Evolutionary conservation across 2,797 vertebrate species (phyloP).

Genomic region (Takifugu rubripes): DNA sequence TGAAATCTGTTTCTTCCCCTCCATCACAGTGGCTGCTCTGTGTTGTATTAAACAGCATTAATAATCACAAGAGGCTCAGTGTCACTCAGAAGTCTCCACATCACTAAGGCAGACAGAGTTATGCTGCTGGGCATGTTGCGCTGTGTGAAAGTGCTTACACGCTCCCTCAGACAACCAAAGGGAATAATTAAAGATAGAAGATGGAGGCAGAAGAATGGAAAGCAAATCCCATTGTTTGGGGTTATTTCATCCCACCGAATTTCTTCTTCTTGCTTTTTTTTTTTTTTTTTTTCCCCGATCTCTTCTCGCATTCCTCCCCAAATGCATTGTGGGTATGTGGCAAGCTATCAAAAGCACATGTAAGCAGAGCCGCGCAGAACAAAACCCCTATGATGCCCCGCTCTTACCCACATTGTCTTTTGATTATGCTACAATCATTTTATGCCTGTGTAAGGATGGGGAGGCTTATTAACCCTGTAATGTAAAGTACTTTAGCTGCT

Average conservation of each 20-base stretch:
- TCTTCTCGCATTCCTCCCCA: conserved; percentile 61
- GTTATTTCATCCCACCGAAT: conserved; percentile 76
- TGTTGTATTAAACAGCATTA: conserved; percentile 80
- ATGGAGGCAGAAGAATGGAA: conserved; percentile 76
- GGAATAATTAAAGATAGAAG: conserved; percentile 83
- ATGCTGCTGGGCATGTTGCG: conserved; percentile 76
- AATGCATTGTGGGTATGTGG: conserved; percentile 73
- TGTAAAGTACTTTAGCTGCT: conserved; percentile 60
- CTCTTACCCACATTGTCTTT: conserved; percentile 74
- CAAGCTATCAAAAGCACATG: conserved; percentile 73
- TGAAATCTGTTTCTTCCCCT: conserved; percentile 60
- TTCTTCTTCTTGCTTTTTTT: conserved; percentile 69
- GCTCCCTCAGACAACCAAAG: conserved; percentile 77
- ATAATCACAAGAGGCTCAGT: conserved; percentile 79
- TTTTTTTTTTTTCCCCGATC: conserved; percentile 35
- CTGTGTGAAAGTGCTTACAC: conserved; percentile 77
- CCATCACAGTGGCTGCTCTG: conserved; percentile 66
- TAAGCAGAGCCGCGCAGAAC: conserved; percentile 67
- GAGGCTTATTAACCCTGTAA: conserved; percentile 88
- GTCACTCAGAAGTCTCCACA: conserved; percentile 77
- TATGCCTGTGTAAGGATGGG: conserved; percentile 75
- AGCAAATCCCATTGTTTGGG: conserved; percentile 79
- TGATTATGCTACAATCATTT: conserved; percentile 78
- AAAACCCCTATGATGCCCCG: conserved; percentile 76
- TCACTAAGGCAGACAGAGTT: conserved; percentile 73